Evolutionary conservation across 2,888 invertebrate species (phyloP).

Genomic region (Pegoplata infirma): DNA sequence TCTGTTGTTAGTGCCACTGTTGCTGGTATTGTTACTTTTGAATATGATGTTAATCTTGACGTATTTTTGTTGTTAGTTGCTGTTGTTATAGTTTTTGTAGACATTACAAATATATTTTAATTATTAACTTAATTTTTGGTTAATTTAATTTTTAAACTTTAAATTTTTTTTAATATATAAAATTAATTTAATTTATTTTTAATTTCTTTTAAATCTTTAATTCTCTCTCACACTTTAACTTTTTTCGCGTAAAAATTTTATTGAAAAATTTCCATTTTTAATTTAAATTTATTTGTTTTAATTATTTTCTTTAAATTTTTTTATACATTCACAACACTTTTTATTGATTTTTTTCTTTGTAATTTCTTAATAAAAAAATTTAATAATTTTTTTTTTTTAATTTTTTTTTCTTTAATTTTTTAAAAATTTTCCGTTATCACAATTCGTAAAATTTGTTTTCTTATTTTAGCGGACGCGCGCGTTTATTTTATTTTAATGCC

Average conservation of each 20-base stretch:
- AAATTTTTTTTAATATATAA: slow-evolving; percentile 17
- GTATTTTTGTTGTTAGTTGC: slow-evolving; percentile 40
- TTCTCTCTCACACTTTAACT: slow-evolving; percentile 7
- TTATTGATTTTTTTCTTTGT: slow-evolving; percentile 23
- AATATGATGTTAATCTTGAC: slow-evolving; percentile 51
- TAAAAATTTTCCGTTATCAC: slow-evolving; percentile 41
- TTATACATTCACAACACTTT: slow-evolving; percentile 47
- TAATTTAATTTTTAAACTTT: not conserved
- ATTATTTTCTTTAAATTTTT: slow-evolving; percentile 12
- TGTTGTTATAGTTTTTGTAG: slow-evolving; percentile 55
- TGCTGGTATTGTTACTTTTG: slow-evolving; percentile 32
- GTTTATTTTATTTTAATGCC: slow-evolving; percentile 47
- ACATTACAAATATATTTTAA: slow-evolving; percentile 62
- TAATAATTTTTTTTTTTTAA: slow-evolving; percentile 14
- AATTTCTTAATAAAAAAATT: slow-evolving; percentile 32
- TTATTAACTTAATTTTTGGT: slow-evolving; percentile 26
- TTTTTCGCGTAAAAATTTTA: not conserved
- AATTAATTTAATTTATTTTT: slow-evolving; percentile 1
- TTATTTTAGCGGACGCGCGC: slow-evolving; percentile 43
- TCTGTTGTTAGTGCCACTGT: slow-evolving; percentile 22
- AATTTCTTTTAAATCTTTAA: slow-evolving; percentile 15
- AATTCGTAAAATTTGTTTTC: slow-evolving; percentile 1
- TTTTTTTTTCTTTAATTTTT: slow-evolving; percentile 7
- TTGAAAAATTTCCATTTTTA: slow-evolving; percentile 18
- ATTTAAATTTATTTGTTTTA: slow-evolving; percentile 42